Evolutionary conservation across 1,140 invertebrate genomes (phyloP).

Genomic region (Rhizoglyphus robini): DNA sequence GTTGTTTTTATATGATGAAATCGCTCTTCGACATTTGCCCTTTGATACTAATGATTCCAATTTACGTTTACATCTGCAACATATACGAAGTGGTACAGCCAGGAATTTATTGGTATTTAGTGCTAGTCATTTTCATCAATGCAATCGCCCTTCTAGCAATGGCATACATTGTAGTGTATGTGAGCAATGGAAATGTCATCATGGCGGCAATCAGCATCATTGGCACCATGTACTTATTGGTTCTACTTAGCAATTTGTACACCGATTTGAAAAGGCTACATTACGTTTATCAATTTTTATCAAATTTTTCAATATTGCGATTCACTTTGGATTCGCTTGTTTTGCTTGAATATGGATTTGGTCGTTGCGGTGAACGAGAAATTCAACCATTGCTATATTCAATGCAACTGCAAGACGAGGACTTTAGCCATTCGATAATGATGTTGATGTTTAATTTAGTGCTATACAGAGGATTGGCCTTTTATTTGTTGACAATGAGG

Average conservation of each 20-base stretch:
- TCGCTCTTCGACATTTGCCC: no score
- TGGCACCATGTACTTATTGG: no score
- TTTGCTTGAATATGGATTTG: slow-evolving; percentile 1
- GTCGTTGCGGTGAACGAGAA: neutral
- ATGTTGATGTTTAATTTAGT: neutral
- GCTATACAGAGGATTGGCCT: neutral
- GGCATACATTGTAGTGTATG: no score
- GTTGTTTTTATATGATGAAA: no score
- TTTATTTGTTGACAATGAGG: neutral
- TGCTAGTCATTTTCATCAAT: no score
- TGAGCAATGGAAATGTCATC: no score
- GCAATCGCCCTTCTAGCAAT: no score
- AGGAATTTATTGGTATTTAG: no score
- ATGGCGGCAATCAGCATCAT: no score
- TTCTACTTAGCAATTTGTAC: neutral
- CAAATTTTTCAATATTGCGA: neutral
- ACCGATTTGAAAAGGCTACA: neutral
- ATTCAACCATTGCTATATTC: neutral
- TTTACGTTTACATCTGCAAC: no score
- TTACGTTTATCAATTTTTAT: neutral
- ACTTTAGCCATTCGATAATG: neutral
- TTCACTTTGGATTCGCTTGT: neutral
- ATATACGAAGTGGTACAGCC: no score
- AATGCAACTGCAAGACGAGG: neutral
- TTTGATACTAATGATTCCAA: no score